These are phyloP conservation scores for Argyresthia goedartella DNA, from an alignment of 2,888 invertebrate genomes.

Conservation along the genomic window DNA sequence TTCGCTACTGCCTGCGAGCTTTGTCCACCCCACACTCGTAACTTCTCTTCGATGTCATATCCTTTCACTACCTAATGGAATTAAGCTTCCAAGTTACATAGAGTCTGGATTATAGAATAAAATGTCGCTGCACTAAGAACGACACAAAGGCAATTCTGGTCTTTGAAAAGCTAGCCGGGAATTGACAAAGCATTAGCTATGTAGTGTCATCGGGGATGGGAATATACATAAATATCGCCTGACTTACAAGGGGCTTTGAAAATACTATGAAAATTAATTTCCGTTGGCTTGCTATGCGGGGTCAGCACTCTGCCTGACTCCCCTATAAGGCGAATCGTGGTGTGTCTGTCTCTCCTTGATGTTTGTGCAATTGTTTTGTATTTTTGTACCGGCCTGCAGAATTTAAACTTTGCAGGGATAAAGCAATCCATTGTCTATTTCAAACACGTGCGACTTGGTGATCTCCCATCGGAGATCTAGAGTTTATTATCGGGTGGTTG, in stretches of 20 bases:
- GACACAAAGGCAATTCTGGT: no score
- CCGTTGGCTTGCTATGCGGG: conserved; percentile 28
- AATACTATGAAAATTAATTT: conserved; percentile 13
- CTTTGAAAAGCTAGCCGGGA: no score
- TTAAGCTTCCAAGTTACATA: no score
- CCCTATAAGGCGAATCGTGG: conserved; percentile 30
- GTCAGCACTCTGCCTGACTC: conserved; percentile 27
- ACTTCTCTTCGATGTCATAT: no score
- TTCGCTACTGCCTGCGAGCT: not conserved
- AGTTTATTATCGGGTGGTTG: not conserved
- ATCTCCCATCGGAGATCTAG: not conserved
- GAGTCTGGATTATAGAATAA: no score
- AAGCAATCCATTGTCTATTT: not conserved
- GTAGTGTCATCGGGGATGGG: not conserved
- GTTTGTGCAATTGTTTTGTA: conserved; percentile 60
- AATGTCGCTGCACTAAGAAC: no score
- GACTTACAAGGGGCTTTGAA: not conserved
- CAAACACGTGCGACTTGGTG: not conserved
- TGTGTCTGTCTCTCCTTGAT: conserved; percentile 36
- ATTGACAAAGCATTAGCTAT: no score
- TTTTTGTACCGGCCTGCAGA: conserved; percentile 36
- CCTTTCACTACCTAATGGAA: no score
- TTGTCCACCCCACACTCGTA: not conserved
- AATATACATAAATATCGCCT: not conserved
- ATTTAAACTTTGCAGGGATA: conserved; percentile 1